Percentiles rank a stretch among this genome's conserved stretches.
Evolutionary conservation across 2,888 invertebrate genomes (phyloP).

Genomic region (Papilio elwesi): DNA sequence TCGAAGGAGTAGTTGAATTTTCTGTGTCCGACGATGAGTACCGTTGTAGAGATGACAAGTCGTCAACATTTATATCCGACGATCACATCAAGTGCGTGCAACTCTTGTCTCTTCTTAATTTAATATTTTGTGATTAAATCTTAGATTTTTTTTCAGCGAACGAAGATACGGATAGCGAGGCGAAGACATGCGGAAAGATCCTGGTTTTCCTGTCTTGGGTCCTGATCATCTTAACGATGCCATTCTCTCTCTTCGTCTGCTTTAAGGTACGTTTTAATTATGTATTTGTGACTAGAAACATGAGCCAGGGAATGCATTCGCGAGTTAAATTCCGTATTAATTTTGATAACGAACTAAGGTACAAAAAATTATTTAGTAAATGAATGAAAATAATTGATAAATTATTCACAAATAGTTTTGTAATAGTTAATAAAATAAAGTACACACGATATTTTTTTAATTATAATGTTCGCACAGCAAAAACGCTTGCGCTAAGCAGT

Average conservation of each 20-base stretch:
- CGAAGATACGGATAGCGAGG: conserved; percentile 85
- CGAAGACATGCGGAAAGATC: conserved; percentile 92
- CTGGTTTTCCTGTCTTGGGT: conserved; percentile 92
- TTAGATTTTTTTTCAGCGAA: conserved; percentile 60
- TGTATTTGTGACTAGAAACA: background rate
- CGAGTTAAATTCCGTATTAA: background rate
- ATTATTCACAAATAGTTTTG: no score
- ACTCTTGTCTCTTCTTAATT: conserved; percentile 19
- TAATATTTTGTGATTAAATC: background rate
- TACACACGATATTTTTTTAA: background rate
- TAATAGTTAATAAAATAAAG: background rate
- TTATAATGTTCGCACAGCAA: background rate
- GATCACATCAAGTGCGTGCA: conserved; percentile 56
- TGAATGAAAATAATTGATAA: no score
- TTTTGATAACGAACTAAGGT: background rate
- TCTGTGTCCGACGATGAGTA: conserved; percentile 45
- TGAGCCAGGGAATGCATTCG: background rate
- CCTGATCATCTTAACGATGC: conserved; percentile 93
- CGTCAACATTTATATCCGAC: conserved; percentile 72
- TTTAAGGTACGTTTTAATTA: conserved; percentile 90
- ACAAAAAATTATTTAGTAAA: background rate
- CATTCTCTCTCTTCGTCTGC: conserved; percentile 95
- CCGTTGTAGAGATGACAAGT: conserved; percentile 74
- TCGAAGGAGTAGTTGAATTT: conserved; percentile 27
- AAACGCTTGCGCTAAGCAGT: conserved; percentile 1